Base-by-base conservation (phyloP, 2,797 vertebrate genomes). In the Anguilla obscura region DNA sequence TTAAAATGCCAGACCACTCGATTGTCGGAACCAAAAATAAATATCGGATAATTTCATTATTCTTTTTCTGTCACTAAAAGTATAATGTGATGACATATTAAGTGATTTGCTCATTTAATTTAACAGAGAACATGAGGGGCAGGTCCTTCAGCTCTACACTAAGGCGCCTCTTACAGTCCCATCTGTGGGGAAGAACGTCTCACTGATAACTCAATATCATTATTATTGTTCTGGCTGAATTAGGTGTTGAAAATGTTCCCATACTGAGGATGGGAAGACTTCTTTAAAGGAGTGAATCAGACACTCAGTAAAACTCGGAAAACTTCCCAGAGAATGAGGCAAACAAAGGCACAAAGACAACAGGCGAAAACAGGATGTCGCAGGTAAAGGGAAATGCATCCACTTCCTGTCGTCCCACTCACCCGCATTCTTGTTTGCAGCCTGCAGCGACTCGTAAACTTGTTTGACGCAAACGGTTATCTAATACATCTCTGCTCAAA, bases 331-430 rank as follows among this genome's bases (percentile, higher is more conserved):
- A 76, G 36, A 58, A 24, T 30, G 48, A 80, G 21, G 5, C 71
- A 87, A 80, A 87, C 33, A 80, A 66, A 48, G 69, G 86, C 45
- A 33, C 18, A 10, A 24, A 82, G 54, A 80, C 18, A 83, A 52
- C 80, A 50, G 24, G 21, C n/a, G 80, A 63, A 86, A 86, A 71
- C 45, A 74, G 58, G 60, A 56, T 24, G 56, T 86, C 27, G 24
- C 84, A 58, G 84, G 84, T 86, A 50, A 21, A 24, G 27, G 63
- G 60, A 71, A 71, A 86, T 10, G 14, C 63, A 27, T 86, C 85
- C 40, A 86, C 27, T 74, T 86, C 66, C 85, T 52, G 30, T n/a
- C 40, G 40, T 27, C 6, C 40, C 40, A 3, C 24, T 4, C 66
- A 24, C 21, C 50, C 58, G 52, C n/a, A 85, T 12, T 54, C 33